Evolutionary conservation across 2,888 invertebrate species (phyloP), one percentile per base, ranked within the genome.

Genomic region (Sisyra terminalis): DNA sequence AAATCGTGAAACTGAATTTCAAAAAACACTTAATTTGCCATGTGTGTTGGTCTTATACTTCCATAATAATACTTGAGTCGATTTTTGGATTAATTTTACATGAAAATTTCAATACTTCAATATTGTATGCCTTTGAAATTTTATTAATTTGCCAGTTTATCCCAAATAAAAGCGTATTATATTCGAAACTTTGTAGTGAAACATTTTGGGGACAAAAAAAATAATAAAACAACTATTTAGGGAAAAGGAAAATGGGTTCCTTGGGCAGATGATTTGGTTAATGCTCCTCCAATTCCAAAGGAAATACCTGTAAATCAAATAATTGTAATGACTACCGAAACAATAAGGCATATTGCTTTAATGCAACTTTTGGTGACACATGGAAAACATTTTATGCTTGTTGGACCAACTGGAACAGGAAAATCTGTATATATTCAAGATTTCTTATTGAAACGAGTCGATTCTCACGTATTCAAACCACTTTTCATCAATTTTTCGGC

Each of bases 301-400:
- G 94, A 96, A 53, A 80, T 90, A 34, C 81, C 87, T 0, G 90
- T 92, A 32, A 92, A 93, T 64, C 90, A 94, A 66, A 93, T 96
- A 50, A 81, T 94, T 44, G 90, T 96, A 10, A 84, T 89, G 1
- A 96, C 94, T 0, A 70, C 86, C 16, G 93, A 94, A 63, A 90
- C 89, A 1, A 78, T 93, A 2, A 71, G 93, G 29, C 86, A 86
- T 56, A 73, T 79, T 10, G 78, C 80, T 0, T 61, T 96, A 1
- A 78, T 93, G 64, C 75, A 75, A 49, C 64, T 89, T 29, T 62
- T 94, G 35, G 76, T 92, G 0, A 75, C 73, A 14, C 86, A 92
- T 56, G 70, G 79, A 10, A 93, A 90, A 54, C 75, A 86, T 0
- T 67, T 85, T 36, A 76, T 94, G 70, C 74, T 92, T 59, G 84